These are phyloP conservation scores for Chaunax sp. DNA, from an alignment of 2,797 vertebrate genomes.

Conservation along the genomic window DNA sequence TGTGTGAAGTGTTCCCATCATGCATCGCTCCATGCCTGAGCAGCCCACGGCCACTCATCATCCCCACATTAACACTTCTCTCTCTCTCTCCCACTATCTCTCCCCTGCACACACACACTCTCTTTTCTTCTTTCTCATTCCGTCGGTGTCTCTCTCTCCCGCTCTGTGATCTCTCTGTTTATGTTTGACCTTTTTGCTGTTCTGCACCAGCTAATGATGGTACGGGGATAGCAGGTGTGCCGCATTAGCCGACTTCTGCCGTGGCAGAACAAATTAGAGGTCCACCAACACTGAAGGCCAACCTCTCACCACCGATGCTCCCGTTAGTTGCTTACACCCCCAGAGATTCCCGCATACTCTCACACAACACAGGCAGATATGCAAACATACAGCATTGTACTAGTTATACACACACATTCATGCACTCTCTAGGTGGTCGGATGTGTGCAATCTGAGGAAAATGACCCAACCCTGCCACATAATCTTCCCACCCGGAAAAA, in stretches of 20 bases:
- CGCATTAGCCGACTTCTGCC: conserved; percentile 83
- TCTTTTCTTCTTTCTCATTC: conserved; percentile 65
- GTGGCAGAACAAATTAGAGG: conserved; percentile 81
- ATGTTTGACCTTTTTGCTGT: conserved; percentile 80
- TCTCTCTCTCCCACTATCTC: conserved; percentile 57
- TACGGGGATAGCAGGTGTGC: conserved; percentile 82
- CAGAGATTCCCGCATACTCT: conserved; percentile 62
- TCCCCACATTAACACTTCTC: conserved; percentile 74
- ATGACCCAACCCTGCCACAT: conserved; percentile 64
- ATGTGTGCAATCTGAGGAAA: conserved; percentile 79
- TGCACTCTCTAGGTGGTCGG: conserved; percentile 62
- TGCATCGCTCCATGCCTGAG: conserved; percentile 70
- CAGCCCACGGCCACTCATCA: conserved; percentile 80
- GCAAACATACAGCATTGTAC: conserved; percentile 32
- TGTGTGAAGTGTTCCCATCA: conserved; percentile 81
- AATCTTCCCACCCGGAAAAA: conserved; percentile 76
- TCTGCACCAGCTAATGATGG: conserved; percentile 80
- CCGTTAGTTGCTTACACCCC: conserved; percentile 68
- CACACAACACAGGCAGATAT: conserved; percentile 39
- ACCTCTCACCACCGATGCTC: conserved; percentile 66
- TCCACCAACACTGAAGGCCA: conserved; percentile 69
- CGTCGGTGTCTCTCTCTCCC: conserved; percentile 65
- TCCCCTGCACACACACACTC: conserved; percentile 6
- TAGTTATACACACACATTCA: conserved; percentile 9
- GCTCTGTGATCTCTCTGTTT: conserved; percentile 80